Evolutionary conservation across 2,888 invertebrate species (phyloP).

Genomic region (Aleiodes testaceus): DNA sequence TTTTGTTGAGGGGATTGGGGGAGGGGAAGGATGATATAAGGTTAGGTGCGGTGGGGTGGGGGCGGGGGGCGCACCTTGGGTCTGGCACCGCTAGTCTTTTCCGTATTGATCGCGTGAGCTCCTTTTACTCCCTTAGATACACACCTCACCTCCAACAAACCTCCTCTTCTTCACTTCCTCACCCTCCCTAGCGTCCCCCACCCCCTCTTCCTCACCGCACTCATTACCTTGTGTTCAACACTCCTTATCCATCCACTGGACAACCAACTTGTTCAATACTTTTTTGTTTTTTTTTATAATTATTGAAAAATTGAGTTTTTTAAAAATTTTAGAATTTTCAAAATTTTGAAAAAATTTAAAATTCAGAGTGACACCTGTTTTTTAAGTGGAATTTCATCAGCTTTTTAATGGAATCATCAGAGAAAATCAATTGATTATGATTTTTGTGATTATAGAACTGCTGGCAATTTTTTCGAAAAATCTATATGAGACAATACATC

Average conservation of each 20-base stretch:
- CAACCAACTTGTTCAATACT: background rate
- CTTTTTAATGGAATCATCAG: background rate
- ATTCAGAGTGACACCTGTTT: too few relatives aligned
- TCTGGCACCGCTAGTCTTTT: conserved; percentile 72
- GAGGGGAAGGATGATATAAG: conserved; percentile 64
- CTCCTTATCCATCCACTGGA: conserved; percentile 1
- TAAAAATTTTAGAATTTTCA: too few relatives aligned
- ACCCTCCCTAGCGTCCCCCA: conserved; percentile 41
- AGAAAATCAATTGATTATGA: background rate
- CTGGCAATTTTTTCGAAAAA: conserved; percentile 60
- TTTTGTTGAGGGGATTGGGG: conserved; percentile 1
- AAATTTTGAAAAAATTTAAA: too few relatives aligned
- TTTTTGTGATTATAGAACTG: conserved; percentile 48
- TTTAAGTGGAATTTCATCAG: too few relatives aligned
- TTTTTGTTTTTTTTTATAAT: too few relatives aligned
- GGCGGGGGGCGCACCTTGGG: conserved; percentile 67
- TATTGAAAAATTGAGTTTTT: too few relatives aligned
- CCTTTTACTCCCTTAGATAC: conserved; percentile 64
- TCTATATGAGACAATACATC: conserved; percentile 62
- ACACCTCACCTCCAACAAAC: conserved; percentile 32
- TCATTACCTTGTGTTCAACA: conserved; percentile 13
- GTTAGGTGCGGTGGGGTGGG: conserved; percentile 63
- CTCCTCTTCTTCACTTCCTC: conserved; percentile 38
- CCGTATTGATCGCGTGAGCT: conserved; percentile 70
- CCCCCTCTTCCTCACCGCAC: background rate